These are phyloP conservation scores for Rhyacophila evoluta DNA, from an alignment of 2,888 invertebrate species.

Conservation along the genomic window DNA sequence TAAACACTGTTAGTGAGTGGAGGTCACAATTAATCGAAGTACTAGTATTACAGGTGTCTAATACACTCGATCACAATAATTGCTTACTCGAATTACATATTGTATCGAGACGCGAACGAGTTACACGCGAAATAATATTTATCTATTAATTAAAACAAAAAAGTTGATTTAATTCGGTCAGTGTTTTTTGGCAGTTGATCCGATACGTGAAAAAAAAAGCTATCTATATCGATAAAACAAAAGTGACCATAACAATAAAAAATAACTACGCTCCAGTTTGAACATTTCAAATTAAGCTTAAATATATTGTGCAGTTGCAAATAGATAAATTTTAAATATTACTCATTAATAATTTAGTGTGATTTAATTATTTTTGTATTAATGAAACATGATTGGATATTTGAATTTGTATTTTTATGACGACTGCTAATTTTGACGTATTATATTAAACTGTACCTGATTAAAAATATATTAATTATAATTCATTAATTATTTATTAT, in stretches of 20 bases:
- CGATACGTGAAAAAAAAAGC: background rate
- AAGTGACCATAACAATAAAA: background rate
- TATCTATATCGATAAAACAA: background rate
- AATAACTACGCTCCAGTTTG: background rate
- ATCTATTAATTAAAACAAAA: conserved; percentile 26
- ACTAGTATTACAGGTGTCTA: background rate
- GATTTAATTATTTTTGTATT: conserved; percentile 3
- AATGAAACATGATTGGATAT: conserved; percentile 36
- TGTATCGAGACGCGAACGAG: background rate
- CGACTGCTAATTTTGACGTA: background rate
- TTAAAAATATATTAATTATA: no score
- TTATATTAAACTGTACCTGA: background rate
- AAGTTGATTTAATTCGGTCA: background rate
- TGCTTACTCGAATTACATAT: no score
- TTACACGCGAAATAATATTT: background rate
- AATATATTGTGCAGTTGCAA: no score
- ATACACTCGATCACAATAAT: background rate
- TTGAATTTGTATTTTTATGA: conserved; percentile 30
- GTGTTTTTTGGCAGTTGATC: conserved; percentile 15
- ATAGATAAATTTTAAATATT: conserved; percentile 9
- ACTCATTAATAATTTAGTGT: background rate
- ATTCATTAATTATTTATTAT: no score
- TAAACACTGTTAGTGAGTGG: background rate
- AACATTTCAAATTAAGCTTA: background rate
- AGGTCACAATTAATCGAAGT: background rate